Percentiles rank a stretch among this genome's conserved stretches.
Conservation (phyloP, 2,113 vertebrate species). For the chimpanzee (Pan troglodytes) region NHGRI_mPanTro3-v2.1_pri NC_072410.2:81860001-81860500, state of each 20-base stretch:
- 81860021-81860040: background rate
- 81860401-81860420: background rate
- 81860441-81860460: background rate
- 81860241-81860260: background rate
- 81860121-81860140: background rate
- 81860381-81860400: background rate
- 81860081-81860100: background rate
- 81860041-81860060: background rate
- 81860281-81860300: background rate
- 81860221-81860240: background rate
- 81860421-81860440: background rate
- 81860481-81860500: background rate
- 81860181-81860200: background rate
- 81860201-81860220: background rate
- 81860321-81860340: background rate
- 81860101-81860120: background rate
- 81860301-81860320: no score
- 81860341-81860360: background rate
- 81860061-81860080: background rate
- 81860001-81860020: background rate
- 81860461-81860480: background rate
- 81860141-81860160: background rate
- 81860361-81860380: no score
- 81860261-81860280: background rate
- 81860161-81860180: background rate